Base-by-base conservation (phyloP, 2,113 vertebrate species). In the Eurypyga helias region DNA sequence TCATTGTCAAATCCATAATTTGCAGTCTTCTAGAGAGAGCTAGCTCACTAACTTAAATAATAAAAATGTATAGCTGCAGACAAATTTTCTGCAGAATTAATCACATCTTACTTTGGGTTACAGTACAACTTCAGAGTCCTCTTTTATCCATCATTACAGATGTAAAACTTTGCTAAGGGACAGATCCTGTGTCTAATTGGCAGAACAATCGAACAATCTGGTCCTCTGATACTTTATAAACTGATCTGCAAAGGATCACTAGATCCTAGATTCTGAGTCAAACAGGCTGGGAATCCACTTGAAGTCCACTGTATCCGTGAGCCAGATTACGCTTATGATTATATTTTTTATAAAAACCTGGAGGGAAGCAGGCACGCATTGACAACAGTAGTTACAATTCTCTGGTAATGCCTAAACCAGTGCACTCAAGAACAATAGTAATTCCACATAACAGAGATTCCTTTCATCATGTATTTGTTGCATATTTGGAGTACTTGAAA, bases 1-100 rank as follows among this genome's bases (percentile, higher is more conserved):
- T 92, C 38, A 70, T 69, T 93, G 70, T 77, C 86, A 82, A 87
- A 84, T 87, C 46, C 65, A 51, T 96, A 72, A 89, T 95, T 96
- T 92, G 77, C 48, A 84, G 58, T 84, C 64, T 82, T 83, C 71
- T 86, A 34, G 55, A 79, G 60, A 92, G 66, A 61, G 46, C 26
- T 55, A 85, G 79, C 23, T 92, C 57, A 51, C 36, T 81, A 61
- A 70, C 13, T 60, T 87, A 83, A 65, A 33, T 71, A 65, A 89
- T 93, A 94, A 93, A 92, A 93, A 84, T 51, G 14, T 77, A 54
- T 57, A 91, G 81, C 57, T 87, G 31, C 87, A 95, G 91, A 93
- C 57, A 79, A 95, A 93, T 87, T 67, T 41, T 81, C 6, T 49
- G 25, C 10, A 86, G 55, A 96, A 94, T 81, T 89, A 92, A 57